Conservation (phyloP, 2,113 vertebrate species). For the Nothobranchius furzeri region DNA sequence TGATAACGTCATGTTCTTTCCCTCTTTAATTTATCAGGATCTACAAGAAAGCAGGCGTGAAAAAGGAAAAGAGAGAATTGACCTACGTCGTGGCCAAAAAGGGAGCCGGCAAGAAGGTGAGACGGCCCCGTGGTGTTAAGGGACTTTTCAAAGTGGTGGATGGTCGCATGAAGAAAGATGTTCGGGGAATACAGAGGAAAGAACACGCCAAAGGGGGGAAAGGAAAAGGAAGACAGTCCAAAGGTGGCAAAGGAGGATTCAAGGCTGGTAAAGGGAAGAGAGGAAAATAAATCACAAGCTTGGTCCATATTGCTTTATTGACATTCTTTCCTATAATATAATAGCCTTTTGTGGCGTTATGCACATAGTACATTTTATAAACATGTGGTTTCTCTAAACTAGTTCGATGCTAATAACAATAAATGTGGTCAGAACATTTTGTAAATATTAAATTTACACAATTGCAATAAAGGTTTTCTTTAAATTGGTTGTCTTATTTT, state of each 20-base stretch:
- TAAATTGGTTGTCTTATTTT: not conserved
- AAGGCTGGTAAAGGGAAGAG: conserved; percentile 57
- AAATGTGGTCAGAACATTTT: conserved; percentile 12
- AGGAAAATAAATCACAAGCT: conserved; percentile 39
- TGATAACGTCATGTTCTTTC: not conserved
- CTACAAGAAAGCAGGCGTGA: conserved; percentile 94
- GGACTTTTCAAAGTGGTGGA: conserved; percentile 95
- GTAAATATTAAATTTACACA: conserved; percentile 46
- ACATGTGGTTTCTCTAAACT: conserved; percentile 27
- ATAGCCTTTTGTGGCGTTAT: not conserved
- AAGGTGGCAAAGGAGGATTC: conserved; percentile 47
- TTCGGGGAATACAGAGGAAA: conserved; percentile 83
- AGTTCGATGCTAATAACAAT: not conserved
- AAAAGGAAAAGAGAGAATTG: conserved; percentile 92
- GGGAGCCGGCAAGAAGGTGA: conserved; percentile 85
- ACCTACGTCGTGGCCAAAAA: conserved; percentile 94
- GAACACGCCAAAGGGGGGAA: conserved; percentile 69
- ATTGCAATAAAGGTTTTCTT: conserved; percentile 59
- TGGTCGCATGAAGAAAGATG: conserved; percentile 92
- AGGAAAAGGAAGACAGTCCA: conserved; percentile 48
- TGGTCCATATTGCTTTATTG: not conserved
- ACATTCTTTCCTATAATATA: not conserved
- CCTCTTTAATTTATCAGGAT: conserved; percentile 77
- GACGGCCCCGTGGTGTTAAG: conserved; percentile 87
- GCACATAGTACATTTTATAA: not conserved